Evolutionary conservation across 2,888 invertebrate species (phyloP).

Genomic region (Drosophila histrio): DNA sequence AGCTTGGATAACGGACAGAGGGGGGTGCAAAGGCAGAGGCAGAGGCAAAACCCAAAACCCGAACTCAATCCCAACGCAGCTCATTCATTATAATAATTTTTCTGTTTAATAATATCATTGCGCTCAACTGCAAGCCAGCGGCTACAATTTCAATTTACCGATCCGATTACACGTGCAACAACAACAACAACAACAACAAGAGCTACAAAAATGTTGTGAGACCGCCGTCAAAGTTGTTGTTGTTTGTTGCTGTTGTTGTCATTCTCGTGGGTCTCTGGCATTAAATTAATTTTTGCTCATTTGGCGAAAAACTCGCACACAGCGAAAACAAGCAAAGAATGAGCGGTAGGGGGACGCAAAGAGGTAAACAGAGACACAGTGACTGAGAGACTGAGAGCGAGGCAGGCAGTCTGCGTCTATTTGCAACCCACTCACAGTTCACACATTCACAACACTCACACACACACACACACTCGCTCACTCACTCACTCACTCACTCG

Average conservation of each 20-base stretch:
- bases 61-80: conserved; percentile 47
- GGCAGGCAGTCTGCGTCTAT: conserved; percentile 55
- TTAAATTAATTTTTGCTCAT: conserved; percentile 79
- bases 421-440: conserved; percentile 60
- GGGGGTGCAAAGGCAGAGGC: neutral
- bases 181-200: conserved; percentile 34
- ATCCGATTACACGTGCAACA: conserved; percentile 78
- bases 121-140: conserved; percentile 74
- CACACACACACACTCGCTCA: conserved; percentile 2
- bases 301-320: conserved; percentile 55
- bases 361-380: conserved; percentile 43
- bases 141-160: conserved; percentile 76
- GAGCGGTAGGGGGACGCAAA: neutral
- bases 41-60: conserved; percentile 24
- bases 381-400: conserved; percentile 20
- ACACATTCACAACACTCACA: conserved; percentile 11
- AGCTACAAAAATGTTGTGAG: conserved; percentile 53
- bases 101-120: conserved; percentile 77
- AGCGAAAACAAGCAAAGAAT: neutral
- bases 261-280: conserved; percentile 62
- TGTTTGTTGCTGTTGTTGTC: conserved; percentile 50
- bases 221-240: conserved; percentile 42
- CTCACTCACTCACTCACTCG: conserved; percentile 66
- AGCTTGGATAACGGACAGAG: neutral
- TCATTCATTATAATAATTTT: conserved; percentile 78